These are phyloP conservation scores for Heliconius charithonia DNA, from an alignment of 2,888 invertebrate genomes.

Conservation along the genomic window DNA sequence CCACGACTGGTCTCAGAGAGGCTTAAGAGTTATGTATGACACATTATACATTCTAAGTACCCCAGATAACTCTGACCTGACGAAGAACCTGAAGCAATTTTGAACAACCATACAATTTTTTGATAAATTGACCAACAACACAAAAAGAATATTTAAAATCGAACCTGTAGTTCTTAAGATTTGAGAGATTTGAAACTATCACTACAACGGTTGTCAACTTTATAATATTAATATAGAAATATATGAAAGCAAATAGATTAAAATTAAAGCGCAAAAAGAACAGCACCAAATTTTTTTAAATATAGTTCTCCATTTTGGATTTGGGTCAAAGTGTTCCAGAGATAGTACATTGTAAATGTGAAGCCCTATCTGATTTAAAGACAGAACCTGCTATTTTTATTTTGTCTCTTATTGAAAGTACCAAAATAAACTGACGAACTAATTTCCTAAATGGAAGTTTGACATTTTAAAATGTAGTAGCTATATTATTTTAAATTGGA, in stretches of 20 bases:
- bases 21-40: too few species aligned
- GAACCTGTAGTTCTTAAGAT: background rate
- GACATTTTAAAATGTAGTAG: background rate
- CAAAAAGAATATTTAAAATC: too few species aligned
- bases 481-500: too few species aligned
- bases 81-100: too few species aligned
- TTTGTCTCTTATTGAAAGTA: background rate
- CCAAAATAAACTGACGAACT: background rate
- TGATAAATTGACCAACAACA: too few species aligned
- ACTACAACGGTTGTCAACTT: background rate
- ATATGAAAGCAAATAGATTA: background rate
- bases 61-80: too few species aligned
- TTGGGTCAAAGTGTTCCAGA: constrained; percentile 16
- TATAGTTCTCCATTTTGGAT: constrained; percentile 1
- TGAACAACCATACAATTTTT: too few species aligned
- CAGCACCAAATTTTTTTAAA: background rate
- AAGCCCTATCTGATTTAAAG: background rate
- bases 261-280: background rate
- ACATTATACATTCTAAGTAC: too few species aligned
- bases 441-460: constrained; percentile 7
- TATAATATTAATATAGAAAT: background rate
- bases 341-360: constrained; percentile 9
- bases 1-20: too few species aligned
- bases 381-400: background rate
- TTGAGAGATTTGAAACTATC: too few species aligned